Conservation (phyloP, 2,888 invertebrate genomes). For the Mythimna impura region DNA sequence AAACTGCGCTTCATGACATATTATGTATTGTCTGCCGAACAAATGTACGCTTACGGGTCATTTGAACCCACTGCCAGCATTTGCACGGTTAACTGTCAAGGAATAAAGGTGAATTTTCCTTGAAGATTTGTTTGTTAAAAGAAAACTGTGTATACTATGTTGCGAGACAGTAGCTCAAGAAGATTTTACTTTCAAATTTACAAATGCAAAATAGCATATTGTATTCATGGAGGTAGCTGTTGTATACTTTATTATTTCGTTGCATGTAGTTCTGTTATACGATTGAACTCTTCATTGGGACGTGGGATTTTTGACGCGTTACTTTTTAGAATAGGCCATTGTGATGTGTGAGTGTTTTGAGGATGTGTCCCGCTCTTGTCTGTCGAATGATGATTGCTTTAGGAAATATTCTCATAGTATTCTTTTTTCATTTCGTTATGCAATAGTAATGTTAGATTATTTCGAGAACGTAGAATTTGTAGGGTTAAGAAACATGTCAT, state of each 20-base stretch:
- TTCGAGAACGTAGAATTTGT: conserved; percentile 11
- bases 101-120: conserved; percentile 63
- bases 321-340: conserved; percentile 68
- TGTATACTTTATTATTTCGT: conserved; percentile 80
- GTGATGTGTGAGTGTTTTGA: conserved; percentile 50
- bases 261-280: conserved; percentile 72
- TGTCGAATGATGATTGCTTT: conserved; percentile 63
- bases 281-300: conserved; percentile 77
- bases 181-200: conserved; percentile 86
- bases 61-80: conserved; percentile 41
- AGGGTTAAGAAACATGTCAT: conserved; percentile 1
- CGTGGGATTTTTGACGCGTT: conserved; percentile 59
- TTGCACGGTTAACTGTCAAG: conserved; percentile 58
- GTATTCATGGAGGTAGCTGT: conserved; percentile 78
- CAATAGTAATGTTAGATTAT: conserved; percentile 42
- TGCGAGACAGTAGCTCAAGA: conserved; percentile 85
- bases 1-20: conserved; percentile 85
- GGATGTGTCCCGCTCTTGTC: conserved; percentile 39
- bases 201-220: conserved; percentile 87
- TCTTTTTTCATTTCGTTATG: conserved; percentile 26
- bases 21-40: conserved; percentile 82
- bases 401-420: conserved; percentile 49
- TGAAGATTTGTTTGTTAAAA: conserved; percentile 7
- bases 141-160: conserved; percentile 77
- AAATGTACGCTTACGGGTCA: conserved; percentile 66